Evolutionary conservation across 2,797 vertebrate species (phyloP).

Genomic region (Okamejei kenojei): DNA sequence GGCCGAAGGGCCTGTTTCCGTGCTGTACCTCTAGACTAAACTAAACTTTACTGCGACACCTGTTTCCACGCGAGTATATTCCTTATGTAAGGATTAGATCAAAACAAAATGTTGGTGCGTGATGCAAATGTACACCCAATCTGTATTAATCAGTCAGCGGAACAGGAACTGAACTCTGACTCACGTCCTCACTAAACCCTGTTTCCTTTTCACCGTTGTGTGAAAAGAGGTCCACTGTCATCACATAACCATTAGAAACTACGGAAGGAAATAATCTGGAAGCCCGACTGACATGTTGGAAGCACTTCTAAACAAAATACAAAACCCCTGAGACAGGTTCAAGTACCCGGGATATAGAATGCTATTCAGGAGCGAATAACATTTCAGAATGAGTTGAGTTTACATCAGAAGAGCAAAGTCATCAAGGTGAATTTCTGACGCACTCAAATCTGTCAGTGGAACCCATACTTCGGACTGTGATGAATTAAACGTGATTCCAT

Average conservation of each 20-base stretch:
- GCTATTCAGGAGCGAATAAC: background rate
- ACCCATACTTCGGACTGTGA: background rate
- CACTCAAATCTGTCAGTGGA: background rate
- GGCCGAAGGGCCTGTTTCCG: too few species aligned
- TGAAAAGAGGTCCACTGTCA: slow-evolving; percentile 13
- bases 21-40: too few species aligned
- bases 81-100: background rate
- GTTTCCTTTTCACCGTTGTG: background rate
- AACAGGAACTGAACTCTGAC: background rate
- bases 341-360: background rate
- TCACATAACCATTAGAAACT: slow-evolving; percentile 9
- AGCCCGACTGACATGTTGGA: slow-evolving; percentile 4
- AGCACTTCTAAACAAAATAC: slow-evolving; percentile 11
- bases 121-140: background rate
- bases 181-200: background rate
- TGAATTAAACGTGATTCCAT: background rate
- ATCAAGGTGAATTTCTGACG: background rate
- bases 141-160: background rate
- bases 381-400: background rate
- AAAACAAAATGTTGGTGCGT: background rate
- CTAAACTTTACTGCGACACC: background rate
- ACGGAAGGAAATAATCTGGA: slow-evolving; percentile 17
- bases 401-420: background rate
- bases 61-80: background rate
- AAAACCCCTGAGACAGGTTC: background rate